Conservation (phyloP, 2,888 invertebrate species). For the Trichogramma dendrolimi region DNA sequence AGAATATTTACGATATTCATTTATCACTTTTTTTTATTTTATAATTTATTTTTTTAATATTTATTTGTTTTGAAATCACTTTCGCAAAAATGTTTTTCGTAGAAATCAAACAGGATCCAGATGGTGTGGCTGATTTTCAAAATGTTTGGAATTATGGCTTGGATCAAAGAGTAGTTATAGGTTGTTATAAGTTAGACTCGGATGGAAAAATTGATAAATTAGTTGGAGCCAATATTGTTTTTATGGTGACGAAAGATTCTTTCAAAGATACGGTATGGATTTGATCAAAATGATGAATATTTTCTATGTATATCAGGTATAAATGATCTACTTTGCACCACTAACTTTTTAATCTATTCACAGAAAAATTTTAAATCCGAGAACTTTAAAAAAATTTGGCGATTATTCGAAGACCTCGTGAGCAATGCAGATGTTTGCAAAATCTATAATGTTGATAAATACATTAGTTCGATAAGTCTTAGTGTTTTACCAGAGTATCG, state of each 20-base stretch:
- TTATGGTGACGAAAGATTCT: constrained; percentile 18
- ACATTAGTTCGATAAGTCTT: constrained; percentile 45
- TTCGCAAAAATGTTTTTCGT: neutral
- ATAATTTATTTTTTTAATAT: too few relatives aligned
- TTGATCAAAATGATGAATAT: neutral
- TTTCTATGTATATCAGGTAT: neutral
- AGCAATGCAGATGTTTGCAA: constrained; percentile 19
- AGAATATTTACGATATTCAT: neutral
- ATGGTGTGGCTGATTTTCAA: constrained; percentile 31
- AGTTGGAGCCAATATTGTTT: constrained; percentile 45
- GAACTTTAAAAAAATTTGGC: constrained; percentile 19
- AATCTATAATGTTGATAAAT: constrained; percentile 38
- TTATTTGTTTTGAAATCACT: too few relatives aligned
- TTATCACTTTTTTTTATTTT: too few relatives aligned
- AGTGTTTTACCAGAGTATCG: constrained; percentile 43
- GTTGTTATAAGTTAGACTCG: constrained; percentile 44
- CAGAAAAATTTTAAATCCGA: constrained; percentile 19
- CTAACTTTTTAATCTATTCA: constrained; percentile 4
- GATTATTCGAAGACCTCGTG: constrained; percentile 8
- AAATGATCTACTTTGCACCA: neutral
- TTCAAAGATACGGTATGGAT: constrained; percentile 2
- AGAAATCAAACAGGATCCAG: constrained; percentile 30
- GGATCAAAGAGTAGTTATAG: constrained; percentile 40
- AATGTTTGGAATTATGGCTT: constrained; percentile 37
- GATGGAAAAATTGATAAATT: constrained; percentile 41